These are phyloP conservation scores for Semnopithecus entellus DNA, from an alignment of 2,113 vertebrate genomes.

Conservation along the genomic window DNA sequence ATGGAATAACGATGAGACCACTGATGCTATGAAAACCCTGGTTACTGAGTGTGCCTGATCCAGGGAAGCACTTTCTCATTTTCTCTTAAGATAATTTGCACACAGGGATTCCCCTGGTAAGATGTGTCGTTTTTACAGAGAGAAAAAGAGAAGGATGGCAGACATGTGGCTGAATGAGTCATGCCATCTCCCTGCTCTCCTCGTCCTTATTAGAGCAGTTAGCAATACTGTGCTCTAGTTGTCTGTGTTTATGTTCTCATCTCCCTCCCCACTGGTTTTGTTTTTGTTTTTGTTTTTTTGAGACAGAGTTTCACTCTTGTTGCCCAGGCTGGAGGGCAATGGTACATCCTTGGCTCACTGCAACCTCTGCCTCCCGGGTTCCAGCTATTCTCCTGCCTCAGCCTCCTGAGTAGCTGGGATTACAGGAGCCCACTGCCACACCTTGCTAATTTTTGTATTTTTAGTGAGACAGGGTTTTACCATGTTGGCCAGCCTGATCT, in stretches of 20 bases:
- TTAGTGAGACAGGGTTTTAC: no score
- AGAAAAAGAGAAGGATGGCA: background rate
- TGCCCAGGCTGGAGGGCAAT: no score
- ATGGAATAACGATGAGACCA: background rate
- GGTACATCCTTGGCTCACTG: no score
- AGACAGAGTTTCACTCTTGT: no score
- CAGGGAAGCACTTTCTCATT: background rate
- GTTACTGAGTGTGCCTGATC: background rate
- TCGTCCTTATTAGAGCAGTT: background rate
- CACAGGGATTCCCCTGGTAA: background rate
- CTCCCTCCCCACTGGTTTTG: background rate
- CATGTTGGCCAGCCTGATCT: no score
- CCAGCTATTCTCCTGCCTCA: no score
- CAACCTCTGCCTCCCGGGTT: no score
- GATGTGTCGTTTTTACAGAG: background rate
- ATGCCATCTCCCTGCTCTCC: background rate
- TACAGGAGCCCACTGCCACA: no score
- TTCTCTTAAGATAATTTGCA: background rate
- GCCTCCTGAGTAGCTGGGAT: no score
- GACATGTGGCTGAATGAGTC: background rate
- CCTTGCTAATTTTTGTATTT: no score
- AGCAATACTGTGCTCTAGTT: fast-evolving
- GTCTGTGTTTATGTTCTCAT: background rate
- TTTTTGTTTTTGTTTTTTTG: no score
- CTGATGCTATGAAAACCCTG: background rate